Base-by-base conservation (phyloP, 1,140 invertebrate species). In the Zelostemma sp. region DNA sequence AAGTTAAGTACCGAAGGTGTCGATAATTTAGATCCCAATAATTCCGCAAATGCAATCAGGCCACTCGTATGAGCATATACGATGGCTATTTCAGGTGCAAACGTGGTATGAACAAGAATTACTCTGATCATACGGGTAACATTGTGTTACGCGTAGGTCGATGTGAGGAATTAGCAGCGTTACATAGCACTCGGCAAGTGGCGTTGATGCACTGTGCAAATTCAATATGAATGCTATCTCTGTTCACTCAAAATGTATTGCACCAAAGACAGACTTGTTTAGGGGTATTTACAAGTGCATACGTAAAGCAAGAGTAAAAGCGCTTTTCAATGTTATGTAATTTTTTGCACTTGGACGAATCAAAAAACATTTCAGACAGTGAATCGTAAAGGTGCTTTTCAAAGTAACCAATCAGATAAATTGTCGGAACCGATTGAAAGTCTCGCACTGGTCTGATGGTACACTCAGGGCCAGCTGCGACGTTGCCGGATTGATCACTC, bases 61-160 rank as follows among this genome's bases (percentile, higher is more conserved):
- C 45, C 47, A 16, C 57, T 60, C 40, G 56, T 57, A 47, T 25
- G 46, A 51, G 53, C 57, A 47, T 46, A 57, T 45, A 54, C 18
- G 41, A 49, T 59, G 51, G 58, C 45, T 56, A 41, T 68, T 54
- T 64, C 61, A 21, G 54, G 54, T 71, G 68, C 45, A 65, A 63
- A 56, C 45, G 61, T 61, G 66, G 47, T 55, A 48, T 64, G 58
- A 68, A 57, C 46, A 38, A 28, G 70, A 65, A 68, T 72, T 72
- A 72, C 67, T 72, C 56, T 38, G 61, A 72, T 72, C 64, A 60
- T 57, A 60, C 58, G 54, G 59, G 58, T 70, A 70, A 69, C 62
- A 57, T 61, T 49, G 53, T 71, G 68, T 62, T 54, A 64, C 60
- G 41, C 50, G 53, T 56, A 53, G 50, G 55, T 63, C 21, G 66